These are phyloP conservation scores for Platysteira castanea DNA, from an alignment of 2,113 vertebrate species.

Conservation along the genomic window DNA sequence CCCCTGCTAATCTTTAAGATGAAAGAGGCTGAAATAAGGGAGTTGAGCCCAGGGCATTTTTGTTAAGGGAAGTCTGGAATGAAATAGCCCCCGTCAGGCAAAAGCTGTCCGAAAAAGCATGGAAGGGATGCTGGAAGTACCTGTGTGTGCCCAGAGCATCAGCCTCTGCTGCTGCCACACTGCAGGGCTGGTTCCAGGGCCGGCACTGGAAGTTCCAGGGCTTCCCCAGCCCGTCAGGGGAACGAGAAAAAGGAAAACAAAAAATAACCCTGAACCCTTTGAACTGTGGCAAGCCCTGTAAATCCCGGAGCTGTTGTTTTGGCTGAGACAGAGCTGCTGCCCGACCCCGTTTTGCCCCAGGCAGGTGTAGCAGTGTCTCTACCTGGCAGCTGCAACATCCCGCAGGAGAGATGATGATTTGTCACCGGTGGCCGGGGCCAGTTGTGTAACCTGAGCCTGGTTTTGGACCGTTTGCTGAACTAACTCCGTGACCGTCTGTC, in stretches of 20 bases:
- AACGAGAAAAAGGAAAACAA: not conserved
- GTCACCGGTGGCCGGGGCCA: not conserved
- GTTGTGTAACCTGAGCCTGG: conserved; percentile 2
- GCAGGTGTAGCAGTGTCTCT: not conserved
- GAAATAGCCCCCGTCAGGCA: not conserved
- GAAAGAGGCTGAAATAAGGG: not conserved
- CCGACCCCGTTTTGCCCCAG: not conserved
- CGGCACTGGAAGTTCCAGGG: fast-evolving
- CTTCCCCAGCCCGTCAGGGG: not conserved
- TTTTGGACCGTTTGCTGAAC: not conserved
- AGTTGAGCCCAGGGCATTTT: not conserved
- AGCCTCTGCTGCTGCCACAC: not conserved
- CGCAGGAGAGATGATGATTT: not conserved
- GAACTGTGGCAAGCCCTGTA: not conserved
- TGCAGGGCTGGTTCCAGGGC: not conserved
- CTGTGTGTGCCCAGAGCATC: not conserved
- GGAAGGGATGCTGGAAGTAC: not conserved
- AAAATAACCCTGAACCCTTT: not conserved
- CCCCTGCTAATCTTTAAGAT: not conserved
- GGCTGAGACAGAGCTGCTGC: not conserved
- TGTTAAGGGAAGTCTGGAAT: not conserved
- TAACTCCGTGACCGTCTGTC: not conserved
- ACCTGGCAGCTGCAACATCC: not conserved
- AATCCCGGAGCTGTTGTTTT: not conserved
- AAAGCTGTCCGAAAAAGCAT: not conserved